These are phyloP conservation scores for Noctua comes DNA, from an alignment of 2,888 invertebrate genomes.

Conservation along the genomic window DNA sequence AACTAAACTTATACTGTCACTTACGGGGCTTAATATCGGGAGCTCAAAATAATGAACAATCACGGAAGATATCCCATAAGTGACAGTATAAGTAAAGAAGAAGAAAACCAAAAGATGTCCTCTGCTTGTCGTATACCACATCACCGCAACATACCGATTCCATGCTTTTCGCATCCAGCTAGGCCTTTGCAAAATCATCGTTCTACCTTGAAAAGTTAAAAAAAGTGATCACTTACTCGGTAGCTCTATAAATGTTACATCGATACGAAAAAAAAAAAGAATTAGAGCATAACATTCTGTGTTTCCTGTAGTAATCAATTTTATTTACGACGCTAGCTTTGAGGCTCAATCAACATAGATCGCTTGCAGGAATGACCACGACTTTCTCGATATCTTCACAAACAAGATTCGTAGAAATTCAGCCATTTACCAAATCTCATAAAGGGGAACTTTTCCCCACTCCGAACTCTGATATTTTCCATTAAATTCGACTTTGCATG, in stretches of 20 bases:
- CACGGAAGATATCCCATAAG: no score
- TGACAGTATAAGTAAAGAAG: no score
- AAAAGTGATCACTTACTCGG: background rate
- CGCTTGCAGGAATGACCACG: background rate
- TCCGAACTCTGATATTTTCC: conserved; percentile 53
- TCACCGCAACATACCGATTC: no score
- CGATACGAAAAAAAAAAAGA: background rate
- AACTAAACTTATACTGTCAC: no score
- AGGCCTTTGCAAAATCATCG: no score
- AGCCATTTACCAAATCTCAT: conserved; percentile 39
- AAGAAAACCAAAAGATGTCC: background rate
- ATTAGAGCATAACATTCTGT: background rate
- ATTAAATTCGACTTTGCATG: conserved; percentile 68
- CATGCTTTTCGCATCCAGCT: no score
- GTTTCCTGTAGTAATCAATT: background rate
- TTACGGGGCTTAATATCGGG: no score
- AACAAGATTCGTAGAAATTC: conserved; percentile 24
- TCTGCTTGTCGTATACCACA: background rate
- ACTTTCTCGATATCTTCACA: conserved; percentile 5
- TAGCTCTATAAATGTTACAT: background rate
- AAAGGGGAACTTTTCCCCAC: conserved; percentile 41
- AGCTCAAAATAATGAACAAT: no score
- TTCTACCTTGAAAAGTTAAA: no score
- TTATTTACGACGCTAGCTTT: background rate
- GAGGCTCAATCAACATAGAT: background rate